Conservation (phyloP, 1,140 invertebrate genomes). For the silkworm (Bombyx mori) region DNA sequence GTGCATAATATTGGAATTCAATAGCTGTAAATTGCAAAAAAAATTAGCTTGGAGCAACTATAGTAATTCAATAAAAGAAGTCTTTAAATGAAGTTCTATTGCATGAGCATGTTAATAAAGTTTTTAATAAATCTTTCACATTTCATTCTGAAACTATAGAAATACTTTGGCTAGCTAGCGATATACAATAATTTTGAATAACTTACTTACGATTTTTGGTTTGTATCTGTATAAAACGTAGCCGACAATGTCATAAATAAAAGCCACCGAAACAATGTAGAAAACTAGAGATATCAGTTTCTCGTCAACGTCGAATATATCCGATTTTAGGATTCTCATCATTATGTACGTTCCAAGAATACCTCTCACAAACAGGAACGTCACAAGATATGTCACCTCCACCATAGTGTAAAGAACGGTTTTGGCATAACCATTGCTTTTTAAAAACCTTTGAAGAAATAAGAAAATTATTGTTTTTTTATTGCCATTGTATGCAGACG, state of each 20-base stretch:
- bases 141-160: neutral
- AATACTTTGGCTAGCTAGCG: neutral
- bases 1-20: too few species aligned
- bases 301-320: slow-evolving; percentile 44
- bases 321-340: slow-evolving; percentile 34
- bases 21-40: too few species aligned
- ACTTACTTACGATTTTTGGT: slow-evolving; percentile 43
- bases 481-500: too few species aligned
- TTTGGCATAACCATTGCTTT: slow-evolving; percentile 34
- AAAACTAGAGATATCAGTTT: slow-evolving; percentile 41
- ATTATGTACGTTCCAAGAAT: slow-evolving; percentile 41
- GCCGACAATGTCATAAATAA: slow-evolving; percentile 48
- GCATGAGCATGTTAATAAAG: too few species aligned
- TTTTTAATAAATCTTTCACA: neutral
- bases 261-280: slow-evolving; percentile 41
- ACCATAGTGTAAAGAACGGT: slow-evolving; percentile 35
- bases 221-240: slow-evolving; percentile 57
- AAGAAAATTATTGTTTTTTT: neutral
- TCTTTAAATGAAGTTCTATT: too few species aligned
- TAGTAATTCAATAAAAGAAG: too few species aligned
- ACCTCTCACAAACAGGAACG: slow-evolving; percentile 41
- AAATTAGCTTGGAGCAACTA: too few species aligned
- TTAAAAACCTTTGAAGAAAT: slow-evolving; percentile 44
- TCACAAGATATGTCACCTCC: slow-evolving; percentile 38
- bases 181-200: neutral